Evolutionary conservation across 1,140 invertebrate species (phyloP), one percentile per base, ranked within the genome.

Genomic region (Ctenoplectra terminalis): DNA sequence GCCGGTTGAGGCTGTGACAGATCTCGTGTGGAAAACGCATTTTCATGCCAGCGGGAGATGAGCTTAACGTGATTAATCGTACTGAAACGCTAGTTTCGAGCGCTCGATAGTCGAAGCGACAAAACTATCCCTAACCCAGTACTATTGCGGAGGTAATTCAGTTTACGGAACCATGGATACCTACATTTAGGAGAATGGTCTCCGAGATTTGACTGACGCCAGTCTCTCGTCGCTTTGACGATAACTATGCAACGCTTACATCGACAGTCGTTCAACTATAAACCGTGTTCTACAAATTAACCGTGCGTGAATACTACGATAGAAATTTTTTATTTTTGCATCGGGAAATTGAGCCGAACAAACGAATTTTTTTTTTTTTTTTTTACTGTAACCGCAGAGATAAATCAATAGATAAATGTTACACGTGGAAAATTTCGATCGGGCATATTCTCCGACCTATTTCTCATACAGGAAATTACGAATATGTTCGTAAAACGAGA

Each of bases 51-150:
- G 0, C 37, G n/a, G 48, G 29, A 37, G 74, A 71, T 54, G 46
- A 75, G 64, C 67, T 54, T 46, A 71, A 82, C 64, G 66, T 77
- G 84, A 86, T 86, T 85, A 82, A 86, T 85, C 61, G 79, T 29
- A 20, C 17, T 83, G 79, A 77, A 82, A 85, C 61, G 50, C 46
- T 81, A 76, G 52, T 82, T 66, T 72, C 23, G 69, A 50, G 8
- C 60, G 43, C 43, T 48, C 61, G 72, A 50, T 46, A 58, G 54
- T 26, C 61, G 43, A 56, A 29, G 56, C 34, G 61, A 70, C 79
- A 82, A 86, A 85, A 86, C 85, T 85, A 85, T 81, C 48, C 72
- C 46, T 66, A 81, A 85, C 66, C 72, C 29, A 48, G 72, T 72
- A 80, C 26, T 72, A n/a, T 34, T n/a, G 37, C 60, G 34, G 43